Evolutionary conservation across 2,113 vertebrate species (phyloP), one percentile per base, ranked within the genome.

Genomic region (Oncorhynchus masou): DNA sequence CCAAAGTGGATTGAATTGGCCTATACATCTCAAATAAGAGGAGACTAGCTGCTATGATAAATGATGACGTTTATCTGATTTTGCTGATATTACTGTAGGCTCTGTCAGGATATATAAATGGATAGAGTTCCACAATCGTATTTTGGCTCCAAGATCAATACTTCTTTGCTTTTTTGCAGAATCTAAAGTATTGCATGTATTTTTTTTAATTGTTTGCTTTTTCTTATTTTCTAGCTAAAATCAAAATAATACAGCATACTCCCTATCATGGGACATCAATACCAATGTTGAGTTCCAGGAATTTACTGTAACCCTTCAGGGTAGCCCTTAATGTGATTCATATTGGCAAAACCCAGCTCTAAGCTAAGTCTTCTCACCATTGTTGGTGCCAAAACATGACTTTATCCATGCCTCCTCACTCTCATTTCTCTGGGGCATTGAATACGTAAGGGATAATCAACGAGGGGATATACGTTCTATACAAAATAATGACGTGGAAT

Each of bases 1-100:
- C 57, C 82, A 66, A 83, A 86, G 78, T 84, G 81, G 88, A 91
- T 90, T 79, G 71, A 84, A 88, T 90, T 90, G 87, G 78, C 78
- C 75, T 78, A 69, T 79, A 76, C 76, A 75, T 86, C 78, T 87
- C 24, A 80, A 84, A 76, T 89, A 77, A 83, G 87, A 88, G 70
- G 77, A 86, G 77, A 88, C 86, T 80, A 74, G 73, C 65, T 69
- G 72, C 11, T 80, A 76, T 90, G 88, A 91, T 89, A 82, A 89
- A 92, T 91, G 88, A 68, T 88, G 88, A 84, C 86, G 87, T 90
- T 92, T 90, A 93, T 93, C 88, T 85, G 83, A 91, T 93, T 90
- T 90, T 76, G 85, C 84, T 83, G 79, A 88, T 90, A 92, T 92
- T 89, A 90, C 81, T 83, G 84, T 79, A 83, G 88, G 82, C 84